Evolutionary conservation across 1,140 invertebrate genomes (phyloP), one percentile per base, ranked within the genome.

Genomic region (Polypedilum vanderplanki): DNA sequence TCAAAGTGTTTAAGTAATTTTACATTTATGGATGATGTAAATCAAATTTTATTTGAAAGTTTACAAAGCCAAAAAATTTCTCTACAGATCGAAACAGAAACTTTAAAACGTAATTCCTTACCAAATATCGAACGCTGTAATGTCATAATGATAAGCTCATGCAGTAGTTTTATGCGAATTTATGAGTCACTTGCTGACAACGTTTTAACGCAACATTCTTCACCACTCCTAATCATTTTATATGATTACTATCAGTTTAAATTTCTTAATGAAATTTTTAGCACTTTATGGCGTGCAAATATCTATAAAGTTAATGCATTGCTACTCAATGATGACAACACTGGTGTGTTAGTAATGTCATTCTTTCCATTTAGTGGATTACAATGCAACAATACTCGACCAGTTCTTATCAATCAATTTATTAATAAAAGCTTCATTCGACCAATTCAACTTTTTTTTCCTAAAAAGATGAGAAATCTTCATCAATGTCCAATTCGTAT

Each of bases 251-350:
- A 57, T 57, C 12, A 57, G 10, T 4, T 12, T 57, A 1, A 57
- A 4, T n/a, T n/a, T n/a, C 12, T 57, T n/a, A 4, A 12, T 15
- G 46, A 57, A 57, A 15, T 57, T 15, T 57, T 57, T n/a, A 57
- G n/a, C 46, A 57, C n/a, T 15, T 57, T 57, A 57, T 57, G 46
- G 46, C 46, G n/a, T 57, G 46, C 46, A 57, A 57, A 57, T 15
- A 12, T 57, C 10, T 57, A 57, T 57, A 57, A 57, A n/a, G 46
- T 57, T 0, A 57, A 57, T 57, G 46, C n/a, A 12, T 57, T 57
- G 15, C 12, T 33, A 5, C 24, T 33, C 24, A 33, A 33, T 33
- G 24, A 33, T 33, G 24, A 33, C 24, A 3, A 57, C 4, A 15
- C 4, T 57, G 46, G n/a, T 15, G n/a, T 57, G 46, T n/a, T 12